Base-by-base conservation (phyloP, 2,888 invertebrate species). In the Geophilus truncorum region DNA sequence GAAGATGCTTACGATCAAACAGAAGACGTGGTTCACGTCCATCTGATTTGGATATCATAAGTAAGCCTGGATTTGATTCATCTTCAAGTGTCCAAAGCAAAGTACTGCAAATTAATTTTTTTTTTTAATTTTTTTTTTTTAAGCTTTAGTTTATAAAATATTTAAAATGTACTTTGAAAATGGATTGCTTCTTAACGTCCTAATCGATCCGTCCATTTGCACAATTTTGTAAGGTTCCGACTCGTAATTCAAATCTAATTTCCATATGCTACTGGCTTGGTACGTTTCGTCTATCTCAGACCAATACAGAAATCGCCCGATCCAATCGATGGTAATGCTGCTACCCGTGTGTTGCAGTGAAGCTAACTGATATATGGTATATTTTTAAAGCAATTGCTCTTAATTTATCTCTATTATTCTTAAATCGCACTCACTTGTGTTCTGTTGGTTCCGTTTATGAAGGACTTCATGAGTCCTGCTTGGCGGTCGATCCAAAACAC, bases 241-340 rank as follows among this genome's bases (percentile, higher is more conserved):
- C 9, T 83, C 80, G 18, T 83, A 82, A 79, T 84, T 85, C 5
- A 87, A 82, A 81, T 85, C 84, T 80, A 85, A 85, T 75, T 84
- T 83, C 82, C 84, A 84, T 62, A 87, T 85, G 40, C 90, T 81
- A 90, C 83, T 89, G 88, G 81, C 84, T 84, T 57, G 84, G 85
- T 81, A 80, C 85, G 86, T 86, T 32, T 89, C 87, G 83, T 89
- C 90, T 23, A 90, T 85, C 86, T 94, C 94, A 0, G 92, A 90
- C 92, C 94, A 95, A 86, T 94, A 97, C 6, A 97, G 88, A 76
- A 92, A 91, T 78, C 95, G 90, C 78, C 93, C 91, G 70, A 97
- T 90, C 97, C 97, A 97, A 87, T 97, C 96, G 0, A 95, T 89
- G 1, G 93, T 91, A 30, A 97, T 87, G 82, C 93, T 92, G 10